These are phyloP conservation scores for Mastomys natalensis DNA, from an alignment of 2,113 vertebrate genomes.

Conservation along the genomic window DNA sequence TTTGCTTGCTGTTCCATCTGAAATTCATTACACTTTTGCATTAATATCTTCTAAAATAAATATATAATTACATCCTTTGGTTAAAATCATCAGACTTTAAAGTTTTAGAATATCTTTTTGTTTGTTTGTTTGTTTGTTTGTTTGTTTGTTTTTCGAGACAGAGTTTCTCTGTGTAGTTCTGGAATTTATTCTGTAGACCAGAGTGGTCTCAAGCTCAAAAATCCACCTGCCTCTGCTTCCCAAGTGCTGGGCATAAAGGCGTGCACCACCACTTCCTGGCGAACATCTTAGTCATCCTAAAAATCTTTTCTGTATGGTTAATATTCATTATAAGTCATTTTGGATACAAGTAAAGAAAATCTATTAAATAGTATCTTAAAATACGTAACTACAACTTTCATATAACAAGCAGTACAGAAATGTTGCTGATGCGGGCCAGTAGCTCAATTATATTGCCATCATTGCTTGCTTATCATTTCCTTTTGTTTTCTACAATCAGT, in stretches of 20 bases:
- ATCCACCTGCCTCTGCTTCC: no score
- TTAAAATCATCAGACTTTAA: background rate
- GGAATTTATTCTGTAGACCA: no score
- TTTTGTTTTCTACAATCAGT: background rate
- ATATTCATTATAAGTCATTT: background rate
- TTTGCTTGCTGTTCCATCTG: background rate
- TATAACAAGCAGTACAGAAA: background rate
- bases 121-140: no score
- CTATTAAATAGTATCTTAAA: background rate
- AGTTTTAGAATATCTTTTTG: background rate
- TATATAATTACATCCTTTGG: background rate
- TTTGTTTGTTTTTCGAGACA: no score
- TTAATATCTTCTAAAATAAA: background rate
- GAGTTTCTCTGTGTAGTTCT: no score
- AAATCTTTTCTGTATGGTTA: background rate
- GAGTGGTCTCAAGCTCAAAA: no score
- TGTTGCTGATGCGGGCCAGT: background rate
- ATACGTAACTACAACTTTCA: background rate
- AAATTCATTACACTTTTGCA: background rate
- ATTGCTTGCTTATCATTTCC: background rate
- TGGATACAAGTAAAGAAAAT: background rate
- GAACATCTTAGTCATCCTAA: background rate
- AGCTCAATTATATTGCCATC: background rate
- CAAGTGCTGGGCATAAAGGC: no score
- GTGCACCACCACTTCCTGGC: no score